These are phyloP conservation scores for Pseudopodoces humilis DNA, from an alignment of 2,113 vertebrate genomes.

Conservation along the genomic window DNA sequence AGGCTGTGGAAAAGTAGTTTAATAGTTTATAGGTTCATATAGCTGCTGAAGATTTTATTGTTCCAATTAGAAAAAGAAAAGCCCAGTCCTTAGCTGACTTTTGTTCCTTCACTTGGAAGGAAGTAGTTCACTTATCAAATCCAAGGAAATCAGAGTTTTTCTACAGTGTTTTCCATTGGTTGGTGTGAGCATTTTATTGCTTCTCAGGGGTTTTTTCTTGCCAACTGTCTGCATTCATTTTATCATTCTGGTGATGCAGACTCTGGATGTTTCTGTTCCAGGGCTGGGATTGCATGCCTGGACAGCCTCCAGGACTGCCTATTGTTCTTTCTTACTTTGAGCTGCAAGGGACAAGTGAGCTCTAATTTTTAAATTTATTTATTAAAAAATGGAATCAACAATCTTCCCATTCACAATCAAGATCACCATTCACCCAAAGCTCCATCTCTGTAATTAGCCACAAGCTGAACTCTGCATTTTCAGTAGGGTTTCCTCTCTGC, in stretches of 20 bases:
- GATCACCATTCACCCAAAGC: not conserved
- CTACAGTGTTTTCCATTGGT: not conserved
- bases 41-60: not conserved
- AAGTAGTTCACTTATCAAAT: not conserved
- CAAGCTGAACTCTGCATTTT: not conserved
- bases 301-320: constrained; percentile 24
- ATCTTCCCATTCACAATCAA: not conserved
- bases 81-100: not conserved
- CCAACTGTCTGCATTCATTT: not conserved
- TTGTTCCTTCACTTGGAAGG: not conserved
- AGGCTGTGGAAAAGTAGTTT: too few species aligned
- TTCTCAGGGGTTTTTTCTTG: not conserved
- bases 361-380: constrained; percentile 53
- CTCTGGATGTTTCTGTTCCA: not conserved
- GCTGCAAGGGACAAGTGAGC: constrained; percentile 15
- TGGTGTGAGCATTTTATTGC: not conserved
- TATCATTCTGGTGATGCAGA: not conserved
- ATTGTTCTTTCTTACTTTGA: constrained; percentile 16
- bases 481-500: not conserved
- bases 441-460: not conserved
- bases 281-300: constrained; percentile 5
- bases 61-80: not conserved
- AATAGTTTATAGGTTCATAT: not conserved
- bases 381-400: constrained; percentile 29
- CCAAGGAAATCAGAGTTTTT: not conserved